Conservation (phyloP, 2,888 invertebrate genomes). For the Loripinus fragilis region DNA sequence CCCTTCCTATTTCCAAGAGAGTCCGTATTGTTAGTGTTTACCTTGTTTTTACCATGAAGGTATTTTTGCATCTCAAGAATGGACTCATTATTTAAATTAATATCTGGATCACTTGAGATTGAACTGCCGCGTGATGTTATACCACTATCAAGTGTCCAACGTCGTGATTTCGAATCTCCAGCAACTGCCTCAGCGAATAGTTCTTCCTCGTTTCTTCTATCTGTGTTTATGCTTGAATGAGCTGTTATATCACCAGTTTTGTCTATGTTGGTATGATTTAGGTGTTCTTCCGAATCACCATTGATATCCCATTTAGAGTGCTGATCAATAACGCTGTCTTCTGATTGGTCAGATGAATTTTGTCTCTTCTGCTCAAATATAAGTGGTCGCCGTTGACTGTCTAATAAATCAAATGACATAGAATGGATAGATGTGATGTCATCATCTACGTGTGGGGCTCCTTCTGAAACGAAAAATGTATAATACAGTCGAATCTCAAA, state of each 20-base stretch:
- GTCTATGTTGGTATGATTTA: not conserved
- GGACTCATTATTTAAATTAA: conserved; percentile 29
- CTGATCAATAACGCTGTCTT: conserved; percentile 1
- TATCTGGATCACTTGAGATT: conserved; percentile 50
- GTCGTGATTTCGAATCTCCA: conserved; percentile 19
- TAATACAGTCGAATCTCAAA: no score
- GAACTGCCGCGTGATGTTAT: conserved; percentile 52
- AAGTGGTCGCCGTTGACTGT: conserved; percentile 39
- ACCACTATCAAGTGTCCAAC: conserved; percentile 50
- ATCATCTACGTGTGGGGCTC: conserved; percentile 24
- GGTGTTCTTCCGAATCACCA: not conserved
- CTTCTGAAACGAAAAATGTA: conserved; percentile 30
- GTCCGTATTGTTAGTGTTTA: conserved; percentile 5
- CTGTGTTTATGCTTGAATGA: not conserved
- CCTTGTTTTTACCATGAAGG: conserved; percentile 37
- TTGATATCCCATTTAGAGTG: conserved; percentile 8
- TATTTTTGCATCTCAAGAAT: conserved; percentile 48
- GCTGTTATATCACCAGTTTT: not conserved
- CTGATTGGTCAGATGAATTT: conserved; percentile 4
- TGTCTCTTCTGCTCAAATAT: conserved; percentile 13
- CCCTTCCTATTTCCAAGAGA: not conserved
- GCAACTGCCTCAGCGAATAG: conserved; percentile 22
- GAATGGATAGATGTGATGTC: conserved; percentile 50
- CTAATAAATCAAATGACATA: conserved; percentile 38
- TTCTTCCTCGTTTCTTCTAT: not conserved